Base-by-base conservation (phyloP, 2,797 vertebrate species). In the Notolabrus celidotus region DNA sequence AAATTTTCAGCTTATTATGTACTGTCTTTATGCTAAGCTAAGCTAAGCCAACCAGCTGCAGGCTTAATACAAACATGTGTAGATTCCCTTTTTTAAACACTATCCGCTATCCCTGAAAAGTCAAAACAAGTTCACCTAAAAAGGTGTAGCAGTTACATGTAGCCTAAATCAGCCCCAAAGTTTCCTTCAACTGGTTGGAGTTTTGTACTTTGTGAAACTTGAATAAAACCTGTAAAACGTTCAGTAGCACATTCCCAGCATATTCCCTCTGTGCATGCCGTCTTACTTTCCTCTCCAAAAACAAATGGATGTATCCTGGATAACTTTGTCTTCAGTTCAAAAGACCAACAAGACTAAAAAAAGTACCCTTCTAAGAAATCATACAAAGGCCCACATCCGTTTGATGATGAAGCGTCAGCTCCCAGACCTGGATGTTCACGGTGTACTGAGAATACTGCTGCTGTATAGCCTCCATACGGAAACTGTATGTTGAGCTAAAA, bases 271-370 rank as follows among this genome's bases (percentile, higher is more conserved):
- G 42, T 45, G 45, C 51, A 12, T 1, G 33, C 31, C 49, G 33
- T 19, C 34, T 0, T 39, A 12, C 39, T 49, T 68, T 42, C 60
- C 20, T 61, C 23, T 43, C 11, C 4, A 22, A 38, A 70, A 64
- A 54, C 11, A 70, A 68, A 61, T 16, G n/a, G 10, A 52, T 10
- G 2, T 45, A 36, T 61, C 46, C 25, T 9, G 46, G 53, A 74
- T 64, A n/a, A 27, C 3, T 22, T 67, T 70, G 63, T 65, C 27
- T 25, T 50, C 36, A 27, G 11, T 29, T 51, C 42, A 66, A 19
- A 22, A 71, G 67, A 54, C 45, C 22, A 75, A 64, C 20, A 22
- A 71, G 65, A 54, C 45, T 19, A 67, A 58, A 80, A 82, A 77
- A 79, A 77, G 62, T 50, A 29, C 64, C 59, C 19, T n/a, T 69